Conservation (phyloP, 1,140 invertebrate species). For the Mizuhopecten yessoensis region DNA sequence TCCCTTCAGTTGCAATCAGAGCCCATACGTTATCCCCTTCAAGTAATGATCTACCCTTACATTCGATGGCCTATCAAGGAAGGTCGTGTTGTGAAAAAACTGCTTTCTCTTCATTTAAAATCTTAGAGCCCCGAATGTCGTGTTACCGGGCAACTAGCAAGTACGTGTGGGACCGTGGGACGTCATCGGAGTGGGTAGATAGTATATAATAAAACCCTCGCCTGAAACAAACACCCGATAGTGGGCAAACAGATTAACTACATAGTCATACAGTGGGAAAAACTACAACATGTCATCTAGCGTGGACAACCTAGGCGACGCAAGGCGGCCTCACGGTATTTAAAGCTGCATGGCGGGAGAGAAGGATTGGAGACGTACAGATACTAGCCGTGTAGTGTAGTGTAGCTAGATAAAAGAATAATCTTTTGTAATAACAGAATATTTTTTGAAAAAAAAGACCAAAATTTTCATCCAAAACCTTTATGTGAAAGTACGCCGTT, state of each 20-base stretch:
- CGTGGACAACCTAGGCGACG: neutral
- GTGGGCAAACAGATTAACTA: neutral
- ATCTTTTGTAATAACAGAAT: too few relatives aligned
- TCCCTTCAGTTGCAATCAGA: neutral
- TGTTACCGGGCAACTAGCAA: neutral
- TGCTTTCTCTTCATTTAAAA: constrained; percentile 29
- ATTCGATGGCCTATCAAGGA: neutral
- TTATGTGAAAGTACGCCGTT: too few relatives aligned
- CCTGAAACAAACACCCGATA: constrained; percentile 21
- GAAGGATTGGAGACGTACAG: constrained; percentile 8
- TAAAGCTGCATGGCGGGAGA: constrained; percentile 15
- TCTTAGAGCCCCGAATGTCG: neutral
- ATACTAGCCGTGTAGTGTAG: too few relatives aligned
- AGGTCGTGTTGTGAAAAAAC: constrained; percentile 26
- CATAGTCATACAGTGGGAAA: constrained; percentile 10
- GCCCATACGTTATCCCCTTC: neutral
- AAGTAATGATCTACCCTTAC: neutral
- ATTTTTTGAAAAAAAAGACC: too few relatives aligned
- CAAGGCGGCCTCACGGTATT: neutral
- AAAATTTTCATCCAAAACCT: too few relatives aligned
- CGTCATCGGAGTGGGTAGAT: constrained; percentile 12
- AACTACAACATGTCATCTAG: neutral
- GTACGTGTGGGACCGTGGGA: constrained; percentile 29
- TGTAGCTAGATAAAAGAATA: too few relatives aligned
- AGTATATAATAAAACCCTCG: neutral